Evolutionary conservation across 1,140 invertebrate genomes (phyloP), one percentile per base, ranked within the genome.

Genomic region (Drosophila pachea): DNA sequence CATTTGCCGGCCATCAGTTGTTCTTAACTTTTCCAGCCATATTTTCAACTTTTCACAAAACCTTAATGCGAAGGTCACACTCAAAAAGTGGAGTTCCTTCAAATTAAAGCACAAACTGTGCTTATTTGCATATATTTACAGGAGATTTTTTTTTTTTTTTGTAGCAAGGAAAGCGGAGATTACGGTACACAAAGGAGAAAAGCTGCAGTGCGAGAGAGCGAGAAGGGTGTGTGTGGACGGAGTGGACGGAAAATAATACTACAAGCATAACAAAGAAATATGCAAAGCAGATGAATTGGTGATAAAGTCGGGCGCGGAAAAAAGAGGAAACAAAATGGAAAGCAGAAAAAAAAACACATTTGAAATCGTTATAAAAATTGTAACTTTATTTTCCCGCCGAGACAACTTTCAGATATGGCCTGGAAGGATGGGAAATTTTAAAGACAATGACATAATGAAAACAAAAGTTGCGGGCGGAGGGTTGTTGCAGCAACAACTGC

Each of bases 201-300:
- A 47, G 53, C 66, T 53, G 62, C 63, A 35, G 56, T 56, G 78
- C 82, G 47, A 47, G 16, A 22, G 14, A 45, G 42, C 40, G 48
- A 36, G 60, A 76, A 68, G 65, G 40, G 14, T 5, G 5, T n/a
- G 14, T 5, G 5, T n/a, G 5, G 40, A 42, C n/a, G 14, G 6
- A 42, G 36, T 42, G 66, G 62, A 74, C 22, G 22, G 22, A 22
- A 22, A 22, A 22, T 22, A 75, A 75, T 83, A 82, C 74, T 83
- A 83, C 78, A 84, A 78, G 62, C 73, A 84, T 84, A 83, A 83
- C 79, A 83, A 83, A 79, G 76, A 83, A 84, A 83, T 84, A 83
- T 83, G 79, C 79, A 79, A 83, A 83, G 63, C 79, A 83, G 79
- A 83, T 83, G 81, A 83, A 83, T 86, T 79, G 76, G 68, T 76